Evolutionary conservation across 2,888 invertebrate genomes (phyloP), one percentile per base, ranked within the genome.

Genomic region (Pemphredon lugubris): DNA sequence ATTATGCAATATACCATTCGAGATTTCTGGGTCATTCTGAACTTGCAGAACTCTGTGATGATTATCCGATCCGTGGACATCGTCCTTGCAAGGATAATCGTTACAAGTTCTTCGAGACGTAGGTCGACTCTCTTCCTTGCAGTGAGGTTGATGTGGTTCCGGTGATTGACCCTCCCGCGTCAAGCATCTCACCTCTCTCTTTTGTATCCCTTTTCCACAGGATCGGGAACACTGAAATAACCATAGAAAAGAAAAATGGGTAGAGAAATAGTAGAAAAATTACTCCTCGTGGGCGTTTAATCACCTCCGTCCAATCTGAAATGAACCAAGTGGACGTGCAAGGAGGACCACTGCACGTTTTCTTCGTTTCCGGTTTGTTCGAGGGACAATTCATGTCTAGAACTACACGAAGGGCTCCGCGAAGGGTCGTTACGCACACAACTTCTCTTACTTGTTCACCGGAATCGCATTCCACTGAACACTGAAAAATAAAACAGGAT

Each of bases 241-340:
- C 11, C 4, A 9, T 34, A 5, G 34, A 34, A 34, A 34, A 34
- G 2, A 11, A 34, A 1, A 16, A 39, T 2, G 2, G 13, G 3
- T 13, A 14, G 2, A 16, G 16, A 39, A 39, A 5, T 39, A 39
- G 3, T 39, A 16, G 14, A 18, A 7, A 16, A 1, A n/a, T n/a
- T n/a, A n/a, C n/a, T n/a, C n/a, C n/a, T n/a, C n/a, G 11, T 34
- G 18, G 82, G 81, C n/a, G 71, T 32, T 21, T 42, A 58, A 34
- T 83, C 90, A 94, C 94, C 91, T 93, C 91, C 57, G 92, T 91
- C 96, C 96, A 96, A 81, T 95, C 95, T 20, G 95, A 94, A 57
- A 92, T 92, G 85, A 94, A 95, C 96, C 96, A 96, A 51, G 93
- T 92, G 0, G 95, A 91, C 0, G 91, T 90, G 85, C 96, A 96